Evolutionary conservation across 1,140 invertebrate genomes (phyloP).

Genomic region (Papilio dardanus): DNA sequence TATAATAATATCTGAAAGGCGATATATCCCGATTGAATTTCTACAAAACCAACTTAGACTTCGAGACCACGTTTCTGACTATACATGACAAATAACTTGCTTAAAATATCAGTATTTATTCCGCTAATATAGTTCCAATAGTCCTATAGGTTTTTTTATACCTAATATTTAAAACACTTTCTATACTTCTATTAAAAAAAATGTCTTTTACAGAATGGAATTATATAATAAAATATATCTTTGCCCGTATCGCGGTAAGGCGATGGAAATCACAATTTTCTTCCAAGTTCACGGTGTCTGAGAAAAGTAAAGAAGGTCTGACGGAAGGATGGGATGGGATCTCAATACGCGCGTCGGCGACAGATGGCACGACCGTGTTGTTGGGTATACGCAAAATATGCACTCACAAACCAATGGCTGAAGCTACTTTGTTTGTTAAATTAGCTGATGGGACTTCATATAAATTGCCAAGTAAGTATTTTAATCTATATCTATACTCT

Average conservation of each 20-base stretch:
- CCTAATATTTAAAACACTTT: background rate
- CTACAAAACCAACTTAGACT: background rate
- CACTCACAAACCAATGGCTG: slow-evolving; percentile 58
- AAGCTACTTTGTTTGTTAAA: slow-evolving; percentile 76
- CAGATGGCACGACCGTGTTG: slow-evolving; percentile 70
- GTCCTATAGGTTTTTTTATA: no score
- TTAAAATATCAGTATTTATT: background rate
- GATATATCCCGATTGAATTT: background rate
- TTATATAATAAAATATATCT: slow-evolving; percentile 66
- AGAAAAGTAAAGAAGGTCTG: slow-evolving; percentile 49
- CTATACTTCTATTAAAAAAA: background rate
- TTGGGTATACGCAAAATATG: slow-evolving; percentile 71
- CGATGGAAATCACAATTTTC: slow-evolving; percentile 63
- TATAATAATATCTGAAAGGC: background rate
- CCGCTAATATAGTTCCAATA: background rate
- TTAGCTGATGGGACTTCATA: slow-evolving; percentile 79
- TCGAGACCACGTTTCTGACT: background rate
- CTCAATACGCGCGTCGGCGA: slow-evolving; percentile 68
- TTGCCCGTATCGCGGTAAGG: slow-evolving; percentile 62
- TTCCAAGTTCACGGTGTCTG: slow-evolving; percentile 38
- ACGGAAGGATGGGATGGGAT: slow-evolving; percentile 66
- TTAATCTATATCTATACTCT: no score
- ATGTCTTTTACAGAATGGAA: slow-evolving; percentile 69
- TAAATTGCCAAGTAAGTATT: slow-evolving; percentile 78
- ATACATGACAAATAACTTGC: background rate